Percentiles rank a stretch among this genome's conserved stretches.
phyloP scores from a whole-genome alignment of 1,140 invertebrate genomes.

The Lethrus apterus region DNA sequence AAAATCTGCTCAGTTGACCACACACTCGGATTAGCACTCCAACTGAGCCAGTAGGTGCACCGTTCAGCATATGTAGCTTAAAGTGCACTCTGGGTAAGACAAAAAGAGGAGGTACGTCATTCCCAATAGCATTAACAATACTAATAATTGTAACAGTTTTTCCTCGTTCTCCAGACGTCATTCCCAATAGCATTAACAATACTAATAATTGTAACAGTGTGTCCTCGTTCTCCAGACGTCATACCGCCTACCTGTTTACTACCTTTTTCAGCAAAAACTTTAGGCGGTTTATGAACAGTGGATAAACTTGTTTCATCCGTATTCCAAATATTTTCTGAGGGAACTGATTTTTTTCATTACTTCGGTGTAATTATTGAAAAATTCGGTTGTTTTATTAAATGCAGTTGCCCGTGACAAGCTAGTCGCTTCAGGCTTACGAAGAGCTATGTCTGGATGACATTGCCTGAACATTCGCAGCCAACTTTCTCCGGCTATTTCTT shows the following conservation, averaged over 20 bases:
- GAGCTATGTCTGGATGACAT: background rate
- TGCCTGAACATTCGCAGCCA: slow-evolving; percentile 3
- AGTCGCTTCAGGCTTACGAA: slow-evolving; percentile 10
- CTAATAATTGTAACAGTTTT: slow-evolving; percentile 33
- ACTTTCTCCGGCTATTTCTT: slow-evolving; percentile 3
- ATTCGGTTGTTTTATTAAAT: slow-evolving; percentile 11
- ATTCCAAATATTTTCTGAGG: slow-evolving; percentile 22
- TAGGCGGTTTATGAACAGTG: slow-evolving; percentile 19
- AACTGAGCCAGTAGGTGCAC: background rate
- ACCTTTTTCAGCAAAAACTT: slow-evolving; percentile 20
- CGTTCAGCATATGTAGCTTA: no score
- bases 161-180: slow-evolving; percentile 21
- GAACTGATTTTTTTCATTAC: slow-evolving; percentile 1
- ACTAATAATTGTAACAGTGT: slow-evolving; percentile 32
- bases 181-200: slow-evolving; percentile 34
- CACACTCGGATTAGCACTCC: slow-evolving; percentile 34
- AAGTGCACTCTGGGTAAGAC: slow-evolving; percentile 31
- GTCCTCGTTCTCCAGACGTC: slow-evolving; percentile 21
- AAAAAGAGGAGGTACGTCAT: slow-evolving; percentile 34
- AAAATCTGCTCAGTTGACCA: slow-evolving; percentile 42
- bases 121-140: slow-evolving; percentile 33
- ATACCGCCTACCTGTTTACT: slow-evolving; percentile 23
- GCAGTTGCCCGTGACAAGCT: slow-evolving; percentile 1
- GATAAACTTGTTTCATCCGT: slow-evolving; percentile 25
- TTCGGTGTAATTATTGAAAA: slow-evolving; percentile 9